Evolutionary conservation across 2,113 vertebrate genomes (phyloP).

Genomic region (Peromyscus polionotus): DNA sequence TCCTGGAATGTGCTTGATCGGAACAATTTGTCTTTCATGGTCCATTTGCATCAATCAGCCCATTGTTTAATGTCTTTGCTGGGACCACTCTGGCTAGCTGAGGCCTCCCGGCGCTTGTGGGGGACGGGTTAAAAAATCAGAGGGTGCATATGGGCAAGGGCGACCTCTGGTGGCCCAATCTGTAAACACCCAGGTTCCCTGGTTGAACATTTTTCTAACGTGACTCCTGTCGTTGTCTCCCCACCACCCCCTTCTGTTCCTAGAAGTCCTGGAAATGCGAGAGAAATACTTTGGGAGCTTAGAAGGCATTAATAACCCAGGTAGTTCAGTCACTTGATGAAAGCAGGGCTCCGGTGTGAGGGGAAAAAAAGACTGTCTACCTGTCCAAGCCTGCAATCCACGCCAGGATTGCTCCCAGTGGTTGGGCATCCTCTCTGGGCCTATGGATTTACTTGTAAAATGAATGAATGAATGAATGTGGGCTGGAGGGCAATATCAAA

Average conservation of each 20-base stretch:
- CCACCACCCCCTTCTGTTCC: background rate
- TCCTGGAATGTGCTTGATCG: slow-evolving; percentile 41
- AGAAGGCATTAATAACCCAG: background rate
- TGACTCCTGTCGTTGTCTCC: background rate
- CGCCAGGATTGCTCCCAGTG: background rate
- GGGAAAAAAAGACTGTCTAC: rapidly evolving
- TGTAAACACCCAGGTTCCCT: background rate
- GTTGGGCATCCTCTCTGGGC: background rate
- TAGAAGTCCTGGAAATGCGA: background rate
- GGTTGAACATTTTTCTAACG: background rate
- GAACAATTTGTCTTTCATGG: slow-evolving; percentile 83
- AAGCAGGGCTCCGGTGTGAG: background rate
- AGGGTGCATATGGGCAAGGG: background rate
- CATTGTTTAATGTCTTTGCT: slow-evolving; percentile 67
- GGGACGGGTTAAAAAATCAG: background rate
- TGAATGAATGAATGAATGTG: background rate
- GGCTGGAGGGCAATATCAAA: background rate
- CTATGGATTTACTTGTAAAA: background rate
- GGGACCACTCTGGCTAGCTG: slow-evolving; percentile 1
- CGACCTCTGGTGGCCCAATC: slow-evolving; percentile 51
- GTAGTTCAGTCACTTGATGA: background rate
- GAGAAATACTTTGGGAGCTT: background rate
- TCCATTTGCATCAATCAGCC: slow-evolving; percentile 67
- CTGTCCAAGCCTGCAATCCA: background rate
- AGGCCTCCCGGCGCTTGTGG: background rate